Evolutionary conservation across 2,113 vertebrate genomes (phyloP).

Genomic region (Catagonus wagneri): DNA sequence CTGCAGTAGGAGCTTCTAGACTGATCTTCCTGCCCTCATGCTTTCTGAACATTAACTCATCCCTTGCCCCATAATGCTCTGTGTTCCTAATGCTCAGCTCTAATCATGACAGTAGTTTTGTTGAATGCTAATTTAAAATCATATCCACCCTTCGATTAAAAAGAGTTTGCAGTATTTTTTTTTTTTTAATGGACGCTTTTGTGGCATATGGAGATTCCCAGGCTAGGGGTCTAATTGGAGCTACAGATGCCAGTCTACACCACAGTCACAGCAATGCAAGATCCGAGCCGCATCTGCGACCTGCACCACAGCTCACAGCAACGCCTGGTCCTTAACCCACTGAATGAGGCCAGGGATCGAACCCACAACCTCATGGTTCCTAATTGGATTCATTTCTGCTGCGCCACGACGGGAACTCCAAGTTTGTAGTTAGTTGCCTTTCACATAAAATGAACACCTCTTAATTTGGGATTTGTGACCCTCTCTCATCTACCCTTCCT

Average conservation of each 20-base stretch:
- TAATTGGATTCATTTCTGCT: no score
- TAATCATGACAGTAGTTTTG: not conserved
- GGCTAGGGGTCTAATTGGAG: no score
- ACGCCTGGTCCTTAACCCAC: no score
- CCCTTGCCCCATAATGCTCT: not conserved
- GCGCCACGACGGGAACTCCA: no score
- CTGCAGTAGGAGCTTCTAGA: not conserved
- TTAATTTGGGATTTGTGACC: not conserved
- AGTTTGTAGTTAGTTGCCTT: conserved; percentile 33
- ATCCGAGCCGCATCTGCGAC: no score
- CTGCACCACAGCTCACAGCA: no score
- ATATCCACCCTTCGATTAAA: not conserved
- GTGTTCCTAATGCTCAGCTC: not conserved
- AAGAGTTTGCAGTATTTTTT: not conserved
- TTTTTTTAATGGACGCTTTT: no score
- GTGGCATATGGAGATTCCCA: no score
- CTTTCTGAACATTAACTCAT: not conserved
- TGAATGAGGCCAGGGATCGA: no score
- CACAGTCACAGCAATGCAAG: no score
- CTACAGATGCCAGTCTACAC: no score
- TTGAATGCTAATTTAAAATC: not conserved
- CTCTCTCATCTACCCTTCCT: not conserved
- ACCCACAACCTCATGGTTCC: no score
- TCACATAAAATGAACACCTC: not conserved
- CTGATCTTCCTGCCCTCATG: not conserved